These are phyloP conservation scores for Hippocampus zosterae DNA, from an alignment of 2,113 vertebrate species.

Conservation along the genomic window DNA sequence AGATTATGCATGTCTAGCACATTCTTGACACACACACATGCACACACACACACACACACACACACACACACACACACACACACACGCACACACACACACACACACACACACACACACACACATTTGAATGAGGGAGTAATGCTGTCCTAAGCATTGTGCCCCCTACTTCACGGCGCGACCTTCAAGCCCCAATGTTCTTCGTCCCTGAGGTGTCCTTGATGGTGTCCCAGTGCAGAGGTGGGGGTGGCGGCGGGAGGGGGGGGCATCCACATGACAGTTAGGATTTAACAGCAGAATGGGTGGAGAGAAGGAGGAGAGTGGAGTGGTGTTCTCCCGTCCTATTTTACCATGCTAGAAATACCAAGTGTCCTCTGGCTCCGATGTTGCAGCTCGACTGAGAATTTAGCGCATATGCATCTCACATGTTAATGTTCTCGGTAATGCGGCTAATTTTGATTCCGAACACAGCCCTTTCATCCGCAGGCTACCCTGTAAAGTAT, in stretches of 20 bases:
- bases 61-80: conserved; percentile 16
- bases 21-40: conserved; percentile 25
- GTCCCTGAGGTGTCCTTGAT: conserved; percentile 52
- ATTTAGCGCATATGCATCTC: conserved; percentile 16
- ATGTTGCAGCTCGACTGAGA: background rate
- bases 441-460: conserved; percentile 46
- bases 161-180: conserved; percentile 45
- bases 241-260: conserved; percentile 21
- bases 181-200: conserved; percentile 59
- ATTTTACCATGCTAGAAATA: background rate
- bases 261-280: conserved; percentile 42
- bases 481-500: conserved; percentile 39
- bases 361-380: conserved; percentile 1
- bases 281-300: conserved; percentile 21
- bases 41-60: background rate
- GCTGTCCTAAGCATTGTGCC: conserved; percentile 60
- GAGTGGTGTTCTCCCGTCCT: conserved; percentile 14
- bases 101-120: conserved; percentile 23
- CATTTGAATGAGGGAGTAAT: conserved; percentile 35
- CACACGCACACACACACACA: conserved; percentile 17
- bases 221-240: conserved; percentile 37
- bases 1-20: conserved; percentile 36
- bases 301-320: background rate
- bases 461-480: conserved; percentile 27
- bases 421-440: conserved; percentile 35